phyloP scores from a whole-genome alignment of 2,113 vertebrate species.

The Trichechus manatus region DNA sequence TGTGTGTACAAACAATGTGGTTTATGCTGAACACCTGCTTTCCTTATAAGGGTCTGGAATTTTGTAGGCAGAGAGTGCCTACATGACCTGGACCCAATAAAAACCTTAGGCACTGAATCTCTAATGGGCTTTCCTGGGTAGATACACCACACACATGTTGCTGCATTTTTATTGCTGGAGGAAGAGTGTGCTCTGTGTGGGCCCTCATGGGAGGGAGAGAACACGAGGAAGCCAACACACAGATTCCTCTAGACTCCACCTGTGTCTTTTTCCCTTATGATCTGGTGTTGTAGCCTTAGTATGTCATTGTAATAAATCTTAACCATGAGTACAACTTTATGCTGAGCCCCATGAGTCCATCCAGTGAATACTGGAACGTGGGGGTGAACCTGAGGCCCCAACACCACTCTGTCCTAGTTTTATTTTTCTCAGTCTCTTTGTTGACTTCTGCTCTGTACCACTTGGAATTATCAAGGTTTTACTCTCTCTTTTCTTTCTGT shows the following conservation, averaged over 20 bases:
- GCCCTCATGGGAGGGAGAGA: not conserved
- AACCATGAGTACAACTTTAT: not conserved
- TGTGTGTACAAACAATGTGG: not conserved
- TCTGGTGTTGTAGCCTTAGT: not conserved
- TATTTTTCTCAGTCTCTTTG: not conserved
- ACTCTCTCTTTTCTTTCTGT: not conserved
- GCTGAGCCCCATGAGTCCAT: not conserved
- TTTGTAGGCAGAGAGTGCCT: not conserved
- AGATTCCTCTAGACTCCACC: not conserved
- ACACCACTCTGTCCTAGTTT: not conserved
- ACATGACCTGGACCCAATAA: not conserved
- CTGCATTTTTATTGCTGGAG: not conserved
- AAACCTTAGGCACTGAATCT: not conserved
- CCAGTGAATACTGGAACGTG: not conserved
- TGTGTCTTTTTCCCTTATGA: not conserved
- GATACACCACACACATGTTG: not conserved
- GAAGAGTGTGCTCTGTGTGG: not conserved
- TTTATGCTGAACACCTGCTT: conserved; percentile 10
- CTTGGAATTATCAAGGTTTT: not conserved
- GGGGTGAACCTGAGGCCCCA: not conserved
- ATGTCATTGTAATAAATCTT: not conserved
- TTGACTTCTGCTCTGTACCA: not conserved
- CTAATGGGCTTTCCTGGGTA: not conserved
- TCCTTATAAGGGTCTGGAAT: not conserved
- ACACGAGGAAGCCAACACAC: not conserved